These are phyloP conservation scores for Bellardia bayeri DNA, from an alignment of 2,888 invertebrate genomes.

Conservation along the genomic window DNA sequence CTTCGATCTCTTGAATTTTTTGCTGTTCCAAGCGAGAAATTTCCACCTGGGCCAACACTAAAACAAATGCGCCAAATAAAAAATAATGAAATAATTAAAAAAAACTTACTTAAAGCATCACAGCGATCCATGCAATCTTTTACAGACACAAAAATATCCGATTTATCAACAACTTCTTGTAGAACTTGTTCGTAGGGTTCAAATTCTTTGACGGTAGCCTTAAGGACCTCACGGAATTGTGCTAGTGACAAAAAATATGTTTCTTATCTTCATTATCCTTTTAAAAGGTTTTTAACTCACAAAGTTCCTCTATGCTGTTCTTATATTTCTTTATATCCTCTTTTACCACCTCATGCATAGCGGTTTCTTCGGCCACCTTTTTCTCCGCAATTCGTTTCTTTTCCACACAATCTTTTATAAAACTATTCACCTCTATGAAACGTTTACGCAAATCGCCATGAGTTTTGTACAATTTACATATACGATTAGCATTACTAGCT, in stretches of 20 bases:
- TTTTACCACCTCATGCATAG: conserved; percentile 77
- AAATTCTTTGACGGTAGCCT: conserved; percentile 79
- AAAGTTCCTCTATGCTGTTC: conserved; percentile 74
- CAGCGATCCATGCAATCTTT: conserved; percentile 83
- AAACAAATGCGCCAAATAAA: not conserved
- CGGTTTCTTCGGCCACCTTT: conserved; percentile 79
- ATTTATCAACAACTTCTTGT: conserved; percentile 80
- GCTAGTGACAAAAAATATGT: conserved; percentile 63
- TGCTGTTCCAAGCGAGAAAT: conserved; percentile 79
- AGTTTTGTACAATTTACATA: conserved; percentile 78
- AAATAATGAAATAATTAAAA: not conserved
- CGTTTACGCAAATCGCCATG: conserved; percentile 80
- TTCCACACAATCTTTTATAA: conserved; percentile 82
- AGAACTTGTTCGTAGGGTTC: conserved; percentile 82
- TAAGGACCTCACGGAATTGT: conserved; percentile 79
- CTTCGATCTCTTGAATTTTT: conserved; percentile 81
- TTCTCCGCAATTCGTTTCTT: conserved; percentile 80
- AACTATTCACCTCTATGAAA: conserved; percentile 82
- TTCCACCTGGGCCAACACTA: conserved; percentile 83
- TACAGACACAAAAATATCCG: conserved; percentile 80
- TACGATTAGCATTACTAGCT: conserved; percentile 79
- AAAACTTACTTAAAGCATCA: conserved; percentile 82
- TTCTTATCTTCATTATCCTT: no score
- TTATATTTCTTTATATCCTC: conserved; percentile 77
- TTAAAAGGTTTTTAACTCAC: conserved; percentile 22